Evolutionary conservation across 2,888 invertebrate genomes (phyloP).

Genomic region (Drosophila meridiana): DNA sequence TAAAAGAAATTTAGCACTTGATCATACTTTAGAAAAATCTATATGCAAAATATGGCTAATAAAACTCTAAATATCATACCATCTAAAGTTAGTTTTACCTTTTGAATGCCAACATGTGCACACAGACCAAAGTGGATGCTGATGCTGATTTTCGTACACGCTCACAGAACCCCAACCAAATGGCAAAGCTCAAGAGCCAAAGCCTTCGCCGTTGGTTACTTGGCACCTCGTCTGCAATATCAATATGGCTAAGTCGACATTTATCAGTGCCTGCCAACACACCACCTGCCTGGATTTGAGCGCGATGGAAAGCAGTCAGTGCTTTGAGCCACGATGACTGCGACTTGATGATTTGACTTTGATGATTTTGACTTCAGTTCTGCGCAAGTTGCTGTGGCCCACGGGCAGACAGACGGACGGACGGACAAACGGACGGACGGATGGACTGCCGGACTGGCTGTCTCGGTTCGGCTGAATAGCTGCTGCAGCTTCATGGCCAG

Average conservation of each 20-base stretch:
- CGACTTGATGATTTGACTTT: constrained; percentile 67
- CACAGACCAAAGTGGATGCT: background rate
- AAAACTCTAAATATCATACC: background rate
- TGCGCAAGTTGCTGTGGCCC: constrained; percentile 35
- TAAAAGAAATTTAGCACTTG: background rate
- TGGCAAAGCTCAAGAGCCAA: background rate
- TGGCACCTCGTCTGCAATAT: constrained; percentile 52
- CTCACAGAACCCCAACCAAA: background rate
- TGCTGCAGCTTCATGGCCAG: constrained; percentile 55
- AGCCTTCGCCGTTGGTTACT: constrained; percentile 22
- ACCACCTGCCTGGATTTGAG: constrained; percentile 62
- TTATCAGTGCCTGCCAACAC: constrained; percentile 23
- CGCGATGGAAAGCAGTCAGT: constrained; percentile 47
- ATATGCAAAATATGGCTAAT: background rate
- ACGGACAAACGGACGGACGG: background rate
- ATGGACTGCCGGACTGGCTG: background rate
- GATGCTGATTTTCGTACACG: no score
- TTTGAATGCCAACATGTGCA: background rate
- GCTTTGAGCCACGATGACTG: constrained; percentile 54
- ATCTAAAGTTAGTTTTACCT: background rate
- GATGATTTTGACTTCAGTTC: constrained; percentile 66
- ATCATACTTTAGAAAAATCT: background rate
- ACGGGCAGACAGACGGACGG: constrained; percentile 25
- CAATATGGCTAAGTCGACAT: constrained; percentile 45
- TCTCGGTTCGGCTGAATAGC: constrained; percentile 26